A percentile compares a stretch with the other conserved stretches of the same genome.
These are phyloP conservation scores for Hippocampus barbouri DNA, from an alignment of 2,113 vertebrate genomes.

Conservation along the genomic window DNA sequence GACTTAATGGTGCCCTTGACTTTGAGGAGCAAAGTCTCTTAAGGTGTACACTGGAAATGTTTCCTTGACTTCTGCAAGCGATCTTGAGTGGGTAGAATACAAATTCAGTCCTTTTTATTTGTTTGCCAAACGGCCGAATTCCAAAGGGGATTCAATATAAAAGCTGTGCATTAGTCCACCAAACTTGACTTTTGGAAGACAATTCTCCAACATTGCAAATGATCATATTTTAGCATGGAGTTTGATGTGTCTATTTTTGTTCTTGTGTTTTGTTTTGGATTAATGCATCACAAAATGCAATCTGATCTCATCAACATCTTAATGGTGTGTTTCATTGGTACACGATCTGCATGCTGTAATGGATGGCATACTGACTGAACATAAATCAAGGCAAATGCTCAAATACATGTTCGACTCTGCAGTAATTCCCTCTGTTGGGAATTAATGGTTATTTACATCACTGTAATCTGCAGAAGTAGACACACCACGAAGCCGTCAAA, in stretches of 20 bases:
- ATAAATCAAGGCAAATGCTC: background rate
- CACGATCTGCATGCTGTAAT: conserved; percentile 10
- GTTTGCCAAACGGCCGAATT: conserved; percentile 4
- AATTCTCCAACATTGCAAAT: background rate
- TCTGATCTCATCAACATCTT: conserved; percentile 1
- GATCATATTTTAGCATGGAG: background rate
- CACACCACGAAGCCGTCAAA: background rate
- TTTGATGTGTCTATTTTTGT: background rate
- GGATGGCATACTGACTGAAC: conserved; percentile 2
- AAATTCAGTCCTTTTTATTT: conserved; percentile 4
- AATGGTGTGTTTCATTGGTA: conserved; percentile 3
- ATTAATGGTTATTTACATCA: conserved; percentile 2
- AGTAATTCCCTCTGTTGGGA: background rate
- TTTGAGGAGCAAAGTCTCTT: conserved; percentile 21
- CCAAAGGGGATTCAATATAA: background rate
- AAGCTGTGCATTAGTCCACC: background rate
- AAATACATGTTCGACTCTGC: conserved; percentile 1
- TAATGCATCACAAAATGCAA: background rate
- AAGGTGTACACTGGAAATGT: background rate
- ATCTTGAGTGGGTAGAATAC: conserved; percentile 8
- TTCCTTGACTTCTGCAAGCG: background rate
- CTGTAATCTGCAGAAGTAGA: background rate
- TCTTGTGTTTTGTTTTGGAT: background rate
- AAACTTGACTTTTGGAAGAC: background rate
- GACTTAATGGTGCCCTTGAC: conserved; percentile 39